Percentiles rank a stretch among this genome's conserved stretches.
Conservation (phyloP, 1,140 invertebrate genomes). For the Zaprionus ghesquierei region DNA sequence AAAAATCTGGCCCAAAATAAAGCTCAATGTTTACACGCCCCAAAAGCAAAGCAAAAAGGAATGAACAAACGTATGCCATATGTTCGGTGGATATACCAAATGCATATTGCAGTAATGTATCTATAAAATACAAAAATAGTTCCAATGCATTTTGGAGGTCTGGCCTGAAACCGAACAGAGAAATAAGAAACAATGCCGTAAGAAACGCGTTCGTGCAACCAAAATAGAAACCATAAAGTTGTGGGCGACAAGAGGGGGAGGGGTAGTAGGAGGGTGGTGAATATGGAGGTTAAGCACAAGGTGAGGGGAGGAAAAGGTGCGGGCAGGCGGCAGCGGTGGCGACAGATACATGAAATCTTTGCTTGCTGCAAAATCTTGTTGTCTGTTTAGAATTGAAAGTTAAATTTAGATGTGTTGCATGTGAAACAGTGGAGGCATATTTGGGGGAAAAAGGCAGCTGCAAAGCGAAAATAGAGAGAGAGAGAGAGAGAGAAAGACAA, state of each 20-base stretch:
- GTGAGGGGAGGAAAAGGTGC: background rate
- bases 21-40: conserved; percentile 15
- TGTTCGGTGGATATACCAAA: background rate
- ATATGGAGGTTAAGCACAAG: background rate
- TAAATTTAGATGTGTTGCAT: conserved; percentile 51
- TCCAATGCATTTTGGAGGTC: conserved; percentile 64
- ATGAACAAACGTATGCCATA: conserved; percentile 10
- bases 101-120: conserved; percentile 31
- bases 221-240: conserved; percentile 58
- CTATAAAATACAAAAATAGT: conserved; percentile 59
- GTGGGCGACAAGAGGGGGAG: background rate
- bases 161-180: conserved; percentile 24
- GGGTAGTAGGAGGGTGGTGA: background rate
- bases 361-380: conserved; percentile 52
- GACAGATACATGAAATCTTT: conserved; percentile 23
- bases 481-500: background rate
- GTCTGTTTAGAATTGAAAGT: conserved; percentile 66
- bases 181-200: conserved; percentile 58
- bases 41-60: conserved; percentile 1
- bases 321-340: background rate
- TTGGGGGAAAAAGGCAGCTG: conserved; percentile 52
- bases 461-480: conserved; percentile 35
- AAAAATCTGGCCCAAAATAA: background rate
- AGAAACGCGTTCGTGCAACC: conserved; percentile 21
- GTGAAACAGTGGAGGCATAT: background rate